Evolutionary conservation across 1,140 invertebrate species (phyloP), one percentile per base, ranked within the genome.

Genomic region (Drosophila aff.): DNA sequence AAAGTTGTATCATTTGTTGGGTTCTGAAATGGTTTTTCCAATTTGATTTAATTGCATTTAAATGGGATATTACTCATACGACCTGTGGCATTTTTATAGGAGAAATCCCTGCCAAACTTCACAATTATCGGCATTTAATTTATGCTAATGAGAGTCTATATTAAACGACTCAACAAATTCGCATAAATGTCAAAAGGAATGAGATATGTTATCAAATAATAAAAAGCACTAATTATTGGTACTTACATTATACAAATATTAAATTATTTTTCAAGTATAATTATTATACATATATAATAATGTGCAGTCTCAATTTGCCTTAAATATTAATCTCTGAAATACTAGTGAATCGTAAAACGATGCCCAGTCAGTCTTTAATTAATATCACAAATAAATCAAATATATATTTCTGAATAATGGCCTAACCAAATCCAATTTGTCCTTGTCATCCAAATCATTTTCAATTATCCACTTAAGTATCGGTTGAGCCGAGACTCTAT

Each of bases 381-480:
- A 43, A 69, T 53, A 36, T 44, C 9, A 23, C 6, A 36, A 52
- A 67, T 67, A 44, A 69, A 69, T 69, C 41, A 63, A 47, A 47
- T 63, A 28, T 63, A 28, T 15, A 44, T 46, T 52, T 28, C 3
- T 47, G 31, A 63, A 28, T 67, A 40, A 53, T 52, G 47, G 13
- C 36, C 33, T 15, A 16, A 13, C 16, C 7, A 44, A 68, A 50
- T 43, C 15, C 47, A 46, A 69, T 66, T 69, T 53, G 28, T 69
- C 33, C 11, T 46, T 36, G 63, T 49, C 38, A 71, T 33, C 26
- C 21, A 46, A 46, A 55, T 67, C 40, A 26, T 46, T 55, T 71
- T 46, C 63, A 71, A 71, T 71, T 71, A 71, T 66, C 67, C 63
- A 43, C 67, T 43, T 68, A 71, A 53, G 62, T 21, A 53, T 28